Conservation (phyloP, 2,888 invertebrate genomes). For the Plebejus argus region DNA sequence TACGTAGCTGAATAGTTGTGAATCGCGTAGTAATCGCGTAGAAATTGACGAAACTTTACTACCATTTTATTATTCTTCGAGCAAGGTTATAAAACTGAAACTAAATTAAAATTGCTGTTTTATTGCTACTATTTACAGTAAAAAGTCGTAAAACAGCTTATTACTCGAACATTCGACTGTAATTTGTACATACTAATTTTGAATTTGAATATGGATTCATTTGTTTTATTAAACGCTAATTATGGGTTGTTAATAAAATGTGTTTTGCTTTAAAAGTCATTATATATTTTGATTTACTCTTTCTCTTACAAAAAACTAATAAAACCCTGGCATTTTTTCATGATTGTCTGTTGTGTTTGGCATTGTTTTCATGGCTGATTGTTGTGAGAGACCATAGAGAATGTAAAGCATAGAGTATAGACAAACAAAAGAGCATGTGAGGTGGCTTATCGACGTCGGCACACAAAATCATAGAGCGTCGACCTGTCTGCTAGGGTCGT, state of each 20-base stretch:
- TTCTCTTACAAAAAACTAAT: background rate
- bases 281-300: background rate
- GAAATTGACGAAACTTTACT: background rate
- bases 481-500: conserved; percentile 19
- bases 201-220: background rate
- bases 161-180: background rate
- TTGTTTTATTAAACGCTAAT: background rate
- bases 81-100: background rate
- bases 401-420: background rate
- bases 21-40: conserved; percentile 14
- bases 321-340: background rate
- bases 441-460: background rate
- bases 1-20: background rate
- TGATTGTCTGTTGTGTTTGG: background rate
- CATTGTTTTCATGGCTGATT: background rate
- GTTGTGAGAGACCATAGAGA: conserved; percentile 23
- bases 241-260: background rate
- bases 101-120: background rate
- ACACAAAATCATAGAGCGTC: conserved; percentile 21
- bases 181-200: background rate
- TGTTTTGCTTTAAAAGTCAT: background rate
- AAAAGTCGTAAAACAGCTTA: too few relatives aligned
- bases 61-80: background rate
- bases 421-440: conserved; percentile 4
- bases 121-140: background rate